Conservation (phyloP, 2,797 vertebrate species). For the Eulemur rubriventer region DNA sequence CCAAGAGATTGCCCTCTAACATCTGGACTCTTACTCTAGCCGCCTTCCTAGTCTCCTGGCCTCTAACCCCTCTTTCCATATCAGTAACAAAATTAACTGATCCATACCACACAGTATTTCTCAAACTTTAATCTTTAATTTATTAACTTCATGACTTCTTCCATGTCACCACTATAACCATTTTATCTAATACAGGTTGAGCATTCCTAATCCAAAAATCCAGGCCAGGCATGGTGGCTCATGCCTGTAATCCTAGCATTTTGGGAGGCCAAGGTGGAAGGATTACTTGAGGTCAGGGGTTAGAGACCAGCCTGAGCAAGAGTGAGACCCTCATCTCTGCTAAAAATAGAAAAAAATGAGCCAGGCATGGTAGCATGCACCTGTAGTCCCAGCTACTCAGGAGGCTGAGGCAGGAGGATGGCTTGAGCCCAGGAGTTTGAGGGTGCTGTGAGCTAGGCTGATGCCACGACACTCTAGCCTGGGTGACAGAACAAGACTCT, state of each 20-base stretch:
- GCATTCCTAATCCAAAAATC: neutral
- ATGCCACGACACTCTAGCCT: too few species aligned
- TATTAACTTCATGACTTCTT: neutral
- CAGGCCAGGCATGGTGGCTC: neutral
- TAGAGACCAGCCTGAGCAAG: neutral
- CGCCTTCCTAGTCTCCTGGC: neutral
- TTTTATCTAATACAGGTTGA: neutral
- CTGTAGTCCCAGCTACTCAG: neutral
- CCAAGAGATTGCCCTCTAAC: neutral
- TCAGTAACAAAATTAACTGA: neutral
- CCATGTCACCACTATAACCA: neutral
- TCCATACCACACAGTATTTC: neutral
- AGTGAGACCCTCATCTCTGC: neutral
- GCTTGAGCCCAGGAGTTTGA: neutral
- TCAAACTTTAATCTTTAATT: neutral
- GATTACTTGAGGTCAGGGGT: neutral
- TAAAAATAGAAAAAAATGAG: neutral
- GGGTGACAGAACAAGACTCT: too few species aligned
- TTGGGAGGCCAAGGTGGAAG: rapidly evolving
- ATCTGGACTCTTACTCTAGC: neutral
- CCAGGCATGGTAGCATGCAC: neutral
- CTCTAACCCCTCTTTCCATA: neutral
- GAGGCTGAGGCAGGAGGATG: neutral
- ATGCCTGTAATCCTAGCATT: neutral
- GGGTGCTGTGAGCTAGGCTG: neutral